Base-by-base conservation (phyloP, 2,113 vertebrate genomes). In the Bubo bubo region DNA sequence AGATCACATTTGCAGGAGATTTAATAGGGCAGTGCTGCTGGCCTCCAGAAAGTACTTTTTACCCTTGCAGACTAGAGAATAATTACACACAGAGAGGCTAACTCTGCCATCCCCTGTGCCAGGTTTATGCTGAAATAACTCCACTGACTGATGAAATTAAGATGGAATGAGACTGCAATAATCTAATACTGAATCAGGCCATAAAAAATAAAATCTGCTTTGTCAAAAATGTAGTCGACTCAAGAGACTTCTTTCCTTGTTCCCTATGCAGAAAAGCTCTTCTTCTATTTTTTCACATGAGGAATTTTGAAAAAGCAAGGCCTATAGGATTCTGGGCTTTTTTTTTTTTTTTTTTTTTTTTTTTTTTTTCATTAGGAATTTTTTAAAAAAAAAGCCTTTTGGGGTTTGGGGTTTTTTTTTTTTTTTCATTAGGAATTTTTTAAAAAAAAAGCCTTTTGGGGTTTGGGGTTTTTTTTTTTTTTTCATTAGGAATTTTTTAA, bases 71-170 rank as follows among this genome's bases (percentile, higher is more conserved):
- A 81, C 30, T 21, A 47, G 45, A 77, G 43, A 77, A 59, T 79
- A 90, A 90, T 75, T 59, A 84, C 39, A 84, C 39, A 63, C 7
- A 24, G n/a, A 84, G 80, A 89, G 14, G 47, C 58, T 84, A 60
- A 85, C 79, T 92, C 90, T 79, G 53, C 73, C 58, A 79, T 59
- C 45, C 39, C 45, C 70, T 53, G 62, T 75, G 68, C 39, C 70
- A 92, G 47, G 17, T 85, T 71, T 64, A 59, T 60, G 62, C 64
- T 79, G 77, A 91, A 94, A 45, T 80, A 85, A 76, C 43, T 91
- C 64, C 11, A 77, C 28, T 90, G 73, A 79, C 35, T 67, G 66
- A 81, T 66, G 86, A 92, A 94, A 93, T 93, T 87, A 94, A 75
- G 83, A 77, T 15, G 34, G 86, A 72, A 80, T 35, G 64, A 95